These are phyloP conservation scores for Micrasema minimum DNA, from an alignment of 1,140 invertebrate species.

Conservation along the genomic window DNA sequence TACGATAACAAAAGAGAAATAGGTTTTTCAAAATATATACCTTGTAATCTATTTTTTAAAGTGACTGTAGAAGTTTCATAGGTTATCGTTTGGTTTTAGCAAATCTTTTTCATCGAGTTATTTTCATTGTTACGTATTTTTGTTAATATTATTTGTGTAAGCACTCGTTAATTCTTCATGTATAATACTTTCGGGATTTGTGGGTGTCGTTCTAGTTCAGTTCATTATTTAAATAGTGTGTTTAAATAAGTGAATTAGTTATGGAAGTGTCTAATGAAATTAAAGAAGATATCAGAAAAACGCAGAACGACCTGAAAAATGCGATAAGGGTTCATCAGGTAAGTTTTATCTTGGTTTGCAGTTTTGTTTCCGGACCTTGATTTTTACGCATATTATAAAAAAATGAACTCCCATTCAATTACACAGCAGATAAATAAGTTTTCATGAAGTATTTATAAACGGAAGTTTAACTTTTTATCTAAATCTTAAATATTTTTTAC, in stretches of 20 bases:
- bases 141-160: constrained; percentile 38
- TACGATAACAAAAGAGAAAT: constrained; percentile 35
- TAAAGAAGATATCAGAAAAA: constrained; percentile 71
- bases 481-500: background rate
- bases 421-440: background rate
- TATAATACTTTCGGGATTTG: constrained; percentile 34
- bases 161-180: constrained; percentile 40
- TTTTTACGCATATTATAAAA: constrained; percentile 7
- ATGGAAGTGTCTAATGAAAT: constrained; percentile 75
- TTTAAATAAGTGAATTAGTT: constrained; percentile 39
- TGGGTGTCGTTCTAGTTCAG: constrained; percentile 25
- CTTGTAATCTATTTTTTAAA: constrained; percentile 10
- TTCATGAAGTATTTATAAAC: too few species aligned
- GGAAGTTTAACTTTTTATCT: too few species aligned
- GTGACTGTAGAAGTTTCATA: constrained; percentile 11
- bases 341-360: constrained; percentile 56
- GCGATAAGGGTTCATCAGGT: constrained; percentile 77
- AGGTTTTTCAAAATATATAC: constrained; percentile 17
- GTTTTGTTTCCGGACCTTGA: constrained; percentile 40
- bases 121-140: constrained; percentile 48
- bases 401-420: background rate
- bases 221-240: constrained; percentile 28
- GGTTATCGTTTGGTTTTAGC: constrained; percentile 5
- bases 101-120: constrained; percentile 36
- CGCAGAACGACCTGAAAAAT: constrained; percentile 73